Base-by-base conservation (phyloP, 2,113 vertebrate genomes). In the Pelodiscus sinensis region DNA sequence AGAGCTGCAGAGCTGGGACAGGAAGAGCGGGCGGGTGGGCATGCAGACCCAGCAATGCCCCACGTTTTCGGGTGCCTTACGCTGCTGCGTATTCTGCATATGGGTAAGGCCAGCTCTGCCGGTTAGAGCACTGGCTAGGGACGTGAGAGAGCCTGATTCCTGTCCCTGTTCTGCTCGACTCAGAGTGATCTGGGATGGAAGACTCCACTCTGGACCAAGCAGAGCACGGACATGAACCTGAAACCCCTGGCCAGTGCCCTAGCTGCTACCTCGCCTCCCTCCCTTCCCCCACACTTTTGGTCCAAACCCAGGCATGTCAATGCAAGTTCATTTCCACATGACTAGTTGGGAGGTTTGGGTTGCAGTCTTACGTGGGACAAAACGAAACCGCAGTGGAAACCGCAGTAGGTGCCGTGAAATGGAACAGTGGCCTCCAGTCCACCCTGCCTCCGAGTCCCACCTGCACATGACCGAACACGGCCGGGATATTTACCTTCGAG, bases 401-500 rank as follows among this genome's bases (percentile, higher is more conserved):
- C 31, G 8, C 31, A 35, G 31, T n/a, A 68, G 65, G 4, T n/a
- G 15, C 65, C 31, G 2, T 3, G 51, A 54, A 54, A 79, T 14
- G 29, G 27, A 79, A 14, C 13, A 6, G 22, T 35, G 27, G 50
- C 22, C 29, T 35, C 29, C 18, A 19, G 15, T 55, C 18, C 13
- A 10, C 79, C 22, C 79, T 35, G n/a, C 65, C n/a, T 4, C 65
- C 8, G 31, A n/a, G 65, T 68, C 15, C 13, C 65, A 16, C 12
- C 16, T 15, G 31, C 65, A 54, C 44, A 6, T n/a, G 8, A 29
- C 19, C n/a, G 11, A 55, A 11, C n/a, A n/a, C 52, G 88, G 68
- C 31, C 9, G 0, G 22, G 22, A 50, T 75, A 88, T 93, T 16
- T 98, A 99, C 99, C 99, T 12, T 99, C 98, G 4, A 98, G 96